These are phyloP conservation scores for Catocala fraxini DNA, from an alignment of 2,888 invertebrate genomes.

Conservation along the genomic window DNA sequence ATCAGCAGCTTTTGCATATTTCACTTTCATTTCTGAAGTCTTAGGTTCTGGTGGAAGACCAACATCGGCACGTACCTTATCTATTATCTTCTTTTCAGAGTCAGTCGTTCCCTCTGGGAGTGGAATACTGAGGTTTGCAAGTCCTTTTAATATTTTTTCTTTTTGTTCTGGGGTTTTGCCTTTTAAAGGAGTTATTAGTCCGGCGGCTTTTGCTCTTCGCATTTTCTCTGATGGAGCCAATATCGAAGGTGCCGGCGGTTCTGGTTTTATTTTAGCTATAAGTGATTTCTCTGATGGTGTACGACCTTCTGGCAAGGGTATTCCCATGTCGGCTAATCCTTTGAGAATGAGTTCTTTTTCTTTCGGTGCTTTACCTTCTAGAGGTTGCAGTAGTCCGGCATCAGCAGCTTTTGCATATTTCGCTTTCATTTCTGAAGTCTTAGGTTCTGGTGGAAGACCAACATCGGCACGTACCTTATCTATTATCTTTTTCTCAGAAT, in stretches of 20 bases:
- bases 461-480: no score
- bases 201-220: constrained; percentile 21
- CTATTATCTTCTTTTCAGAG: constrained; percentile 38
- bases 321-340: constrained; percentile 10
- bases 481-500: no score
- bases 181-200: constrained; percentile 49
- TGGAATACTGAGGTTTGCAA: constrained; percentile 44
- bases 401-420: constrained; percentile 17
- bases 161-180: constrained; percentile 47
- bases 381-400: constrained; percentile 17
- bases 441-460: no score
- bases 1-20: constrained; percentile 16
- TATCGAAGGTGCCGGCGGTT: no score
- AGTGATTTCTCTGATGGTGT: no score
- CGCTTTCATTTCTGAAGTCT: no score
- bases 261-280: no score
- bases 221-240: constrained; percentile 28
- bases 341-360: constrained; percentile 30
- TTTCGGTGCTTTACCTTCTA: constrained; percentile 20
- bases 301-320: constrained; percentile 30
- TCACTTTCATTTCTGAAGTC: constrained; percentile 29
- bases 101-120: constrained; percentile 53
- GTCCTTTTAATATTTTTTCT: constrained; percentile 41
- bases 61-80: constrained; percentile 17
- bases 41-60: constrained; percentile 23